Evolutionary conservation across 2,113 vertebrate genomes (phyloP).

Genomic region (Labeo catla): DNA sequence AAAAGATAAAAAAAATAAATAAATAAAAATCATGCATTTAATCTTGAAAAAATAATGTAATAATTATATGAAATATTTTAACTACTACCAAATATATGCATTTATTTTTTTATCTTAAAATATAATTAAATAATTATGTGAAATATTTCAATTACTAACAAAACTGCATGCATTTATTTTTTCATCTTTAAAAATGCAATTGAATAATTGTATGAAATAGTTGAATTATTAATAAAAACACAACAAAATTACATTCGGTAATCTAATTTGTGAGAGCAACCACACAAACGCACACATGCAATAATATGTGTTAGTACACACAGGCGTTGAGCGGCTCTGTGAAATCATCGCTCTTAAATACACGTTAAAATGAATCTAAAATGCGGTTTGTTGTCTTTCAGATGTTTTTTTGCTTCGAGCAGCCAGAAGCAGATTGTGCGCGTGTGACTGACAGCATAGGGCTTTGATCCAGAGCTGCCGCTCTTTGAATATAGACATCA

Average conservation of each 20-base stretch:
- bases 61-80: no score
- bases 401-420: constrained; percentile 6
- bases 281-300: background rate
- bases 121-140: background rate
- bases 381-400: background rate
- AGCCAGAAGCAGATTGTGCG: background rate
- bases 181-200: background rate
- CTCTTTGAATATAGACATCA: constrained; percentile 36
- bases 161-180: background rate
- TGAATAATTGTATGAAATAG: background rate
- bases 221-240: background rate
- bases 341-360: background rate
- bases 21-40: no score
- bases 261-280: no score
- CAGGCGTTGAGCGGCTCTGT: background rate
- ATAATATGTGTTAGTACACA: background rate
- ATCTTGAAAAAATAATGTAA: background rate
- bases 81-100: background rate
- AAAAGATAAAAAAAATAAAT: no score
- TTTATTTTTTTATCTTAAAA: no score
- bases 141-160: background rate
- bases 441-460: background rate
- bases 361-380: background rate
- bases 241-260: background rate
- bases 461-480: constrained; percentile 36